phyloP scores from a whole-genome alignment of 2,113 vertebrate species.

The Xiphorhynchus elegans region DNA sequence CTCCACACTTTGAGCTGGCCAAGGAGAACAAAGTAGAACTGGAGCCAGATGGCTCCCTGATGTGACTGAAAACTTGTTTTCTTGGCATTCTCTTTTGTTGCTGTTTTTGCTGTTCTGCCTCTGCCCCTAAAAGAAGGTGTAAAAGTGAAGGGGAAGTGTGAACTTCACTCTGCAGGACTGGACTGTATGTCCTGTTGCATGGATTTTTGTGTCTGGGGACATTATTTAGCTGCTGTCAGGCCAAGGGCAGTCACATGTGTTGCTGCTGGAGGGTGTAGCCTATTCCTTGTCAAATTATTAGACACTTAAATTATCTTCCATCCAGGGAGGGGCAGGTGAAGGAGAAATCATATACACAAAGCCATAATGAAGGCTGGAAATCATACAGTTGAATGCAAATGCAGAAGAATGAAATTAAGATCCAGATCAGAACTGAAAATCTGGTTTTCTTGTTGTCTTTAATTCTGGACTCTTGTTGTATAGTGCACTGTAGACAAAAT shows the following conservation, averaged over 20 bases:
- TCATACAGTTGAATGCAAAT: slow-evolving; percentile 32
- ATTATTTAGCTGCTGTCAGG: not conserved
- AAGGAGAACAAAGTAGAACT: not conserved
- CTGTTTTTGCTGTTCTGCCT: not conserved
- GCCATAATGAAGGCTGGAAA: not conserved
- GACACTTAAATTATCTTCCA: not conserved
- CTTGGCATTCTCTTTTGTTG: not conserved
- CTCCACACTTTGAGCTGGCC: not conserved
- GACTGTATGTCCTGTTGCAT: not conserved
- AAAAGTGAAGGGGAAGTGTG: not conserved
- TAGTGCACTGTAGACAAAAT: slow-evolving; percentile 13
- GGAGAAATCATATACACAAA: not conserved
- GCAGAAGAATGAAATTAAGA: slow-evolving; percentile 12
- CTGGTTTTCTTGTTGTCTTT: slow-evolving; percentile 29
- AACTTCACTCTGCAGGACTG: not conserved
- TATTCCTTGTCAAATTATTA: not conserved
- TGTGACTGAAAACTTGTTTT: not conserved
- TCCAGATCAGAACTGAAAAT: slow-evolving; percentile 38
- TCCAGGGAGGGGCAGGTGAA: not conserved
- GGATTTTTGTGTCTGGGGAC: not conserved
- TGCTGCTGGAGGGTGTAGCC: not conserved
- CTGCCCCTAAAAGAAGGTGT: not conserved
- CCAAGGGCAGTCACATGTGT: not conserved
- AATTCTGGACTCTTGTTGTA: not conserved
- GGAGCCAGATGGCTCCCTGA: not conserved